These are phyloP conservation scores for Scalopus aquaticus DNA, from an alignment of 2,113 vertebrate species.

Conservation along the genomic window DNA sequence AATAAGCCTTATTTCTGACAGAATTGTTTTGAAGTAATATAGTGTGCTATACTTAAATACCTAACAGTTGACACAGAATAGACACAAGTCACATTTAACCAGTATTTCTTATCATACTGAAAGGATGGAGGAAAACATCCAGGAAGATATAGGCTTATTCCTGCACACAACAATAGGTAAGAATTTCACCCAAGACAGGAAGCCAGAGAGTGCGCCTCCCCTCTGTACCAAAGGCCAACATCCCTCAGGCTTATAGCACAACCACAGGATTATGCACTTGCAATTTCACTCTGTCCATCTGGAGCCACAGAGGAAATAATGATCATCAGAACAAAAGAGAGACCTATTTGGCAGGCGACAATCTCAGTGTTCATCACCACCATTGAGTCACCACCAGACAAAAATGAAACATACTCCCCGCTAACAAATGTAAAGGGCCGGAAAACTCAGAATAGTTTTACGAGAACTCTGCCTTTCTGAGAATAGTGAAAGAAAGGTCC, in stretches of 20 bases:
- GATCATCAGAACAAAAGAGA: background rate
- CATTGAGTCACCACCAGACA: background rate
- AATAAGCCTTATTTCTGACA: background rate
- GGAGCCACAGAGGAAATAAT: background rate
- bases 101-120: background rate
- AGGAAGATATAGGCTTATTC: background rate
- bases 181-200: background rate
- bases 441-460: background rate
- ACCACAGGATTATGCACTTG: background rate
- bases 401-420: background rate
- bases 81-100: background rate
- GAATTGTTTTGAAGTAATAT: background rate
- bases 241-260: background rate
- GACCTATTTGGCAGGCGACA: background rate
- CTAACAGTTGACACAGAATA: background rate
- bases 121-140: background rate
- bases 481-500: background rate
- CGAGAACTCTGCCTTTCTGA: background rate
- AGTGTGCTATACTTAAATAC: background rate
- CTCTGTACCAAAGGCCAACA: background rate
- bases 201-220: background rate
- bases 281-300: background rate
- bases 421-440: background rate
- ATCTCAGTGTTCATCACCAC: background rate
- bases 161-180: background rate